phyloP scores from a whole-genome alignment of 1,140 invertebrate genomes.

The Hylaeus anthracinus region DNA sequence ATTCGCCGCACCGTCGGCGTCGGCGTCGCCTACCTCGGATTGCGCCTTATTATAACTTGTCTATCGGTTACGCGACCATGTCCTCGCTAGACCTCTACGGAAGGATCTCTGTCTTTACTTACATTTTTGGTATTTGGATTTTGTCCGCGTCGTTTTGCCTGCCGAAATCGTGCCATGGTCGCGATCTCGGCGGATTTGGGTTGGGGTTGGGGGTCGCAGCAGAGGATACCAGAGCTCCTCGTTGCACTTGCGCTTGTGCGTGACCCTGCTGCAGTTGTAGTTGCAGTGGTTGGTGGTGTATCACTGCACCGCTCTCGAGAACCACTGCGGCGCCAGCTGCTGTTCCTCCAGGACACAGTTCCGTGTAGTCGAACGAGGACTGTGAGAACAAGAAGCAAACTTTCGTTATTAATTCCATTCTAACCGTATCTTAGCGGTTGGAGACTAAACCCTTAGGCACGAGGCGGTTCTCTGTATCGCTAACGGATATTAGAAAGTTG shows the following conservation, averaged over 20 bases:
- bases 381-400: conserved; percentile 69
- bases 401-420: not conserved
- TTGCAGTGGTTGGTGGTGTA: conserved; percentile 78
- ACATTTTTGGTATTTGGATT: conserved; percentile 99
- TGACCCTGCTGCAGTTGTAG: conserved; percentile 76
- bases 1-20: not conserved
- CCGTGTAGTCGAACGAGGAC: conserved; percentile 92
- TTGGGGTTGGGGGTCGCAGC: conserved; percentile 84
- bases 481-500: no score
- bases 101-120: conserved; percentile 81
- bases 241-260: conserved; percentile 78
- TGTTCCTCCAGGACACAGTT: conserved; percentile 87
- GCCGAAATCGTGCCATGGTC: conserved; percentile 95
- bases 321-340: conserved; percentile 74
- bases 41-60: conserved; percentile 66
- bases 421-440: not conserved
- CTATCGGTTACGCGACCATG: conserved; percentile 42
- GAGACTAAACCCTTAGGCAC: not conserved
- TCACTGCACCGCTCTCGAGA: conserved; percentile 77
- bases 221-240: conserved; percentile 81
- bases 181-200: conserved; percentile 86
- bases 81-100: no score
- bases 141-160: conserved; percentile 96
- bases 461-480: no score
- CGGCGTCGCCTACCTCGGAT: conserved; percentile 52